phyloP scores from a whole-genome alignment of 2,797 vertebrate genomes.

The Orestias chungarensis region DNA sequence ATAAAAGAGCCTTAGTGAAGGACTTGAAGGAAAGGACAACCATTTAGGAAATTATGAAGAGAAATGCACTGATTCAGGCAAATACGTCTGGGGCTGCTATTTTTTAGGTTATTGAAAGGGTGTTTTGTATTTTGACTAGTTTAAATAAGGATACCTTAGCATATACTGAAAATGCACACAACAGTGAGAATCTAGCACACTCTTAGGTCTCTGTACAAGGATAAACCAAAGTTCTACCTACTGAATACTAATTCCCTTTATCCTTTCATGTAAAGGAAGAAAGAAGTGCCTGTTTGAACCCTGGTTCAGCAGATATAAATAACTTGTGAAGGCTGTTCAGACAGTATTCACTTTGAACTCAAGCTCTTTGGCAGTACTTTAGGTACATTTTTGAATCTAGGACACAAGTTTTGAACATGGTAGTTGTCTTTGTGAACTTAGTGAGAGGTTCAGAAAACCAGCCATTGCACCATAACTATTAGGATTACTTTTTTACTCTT shows the following conservation, averaged over 20 bases:
- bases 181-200: constrained; percentile 16
- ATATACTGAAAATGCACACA: constrained; percentile 16
- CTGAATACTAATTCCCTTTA: constrained; percentile 50
- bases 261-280: constrained; percentile 48
- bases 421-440: background rate
- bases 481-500: background rate
- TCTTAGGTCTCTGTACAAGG: constrained; percentile 4
- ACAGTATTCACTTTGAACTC: constrained; percentile 49
- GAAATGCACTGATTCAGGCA: background rate
- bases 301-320: constrained; percentile 42
- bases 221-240: constrained; percentile 21
- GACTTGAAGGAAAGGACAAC: constrained; percentile 9
- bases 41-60: constrained; percentile 32
- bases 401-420: background rate
- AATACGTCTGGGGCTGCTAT: background rate
- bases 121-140: background rate
- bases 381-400: constrained; percentile 8
- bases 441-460: background rate
- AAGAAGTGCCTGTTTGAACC: constrained; percentile 45
- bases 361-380: constrained; percentile 13
- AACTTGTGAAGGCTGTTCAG: constrained; percentile 30
- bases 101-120: background rate
- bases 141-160: background rate
- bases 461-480: background rate
- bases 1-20: constrained; percentile 31